Conservation (phyloP, 1,140 invertebrate genomes). For the Drosophila mayri region DNA sequence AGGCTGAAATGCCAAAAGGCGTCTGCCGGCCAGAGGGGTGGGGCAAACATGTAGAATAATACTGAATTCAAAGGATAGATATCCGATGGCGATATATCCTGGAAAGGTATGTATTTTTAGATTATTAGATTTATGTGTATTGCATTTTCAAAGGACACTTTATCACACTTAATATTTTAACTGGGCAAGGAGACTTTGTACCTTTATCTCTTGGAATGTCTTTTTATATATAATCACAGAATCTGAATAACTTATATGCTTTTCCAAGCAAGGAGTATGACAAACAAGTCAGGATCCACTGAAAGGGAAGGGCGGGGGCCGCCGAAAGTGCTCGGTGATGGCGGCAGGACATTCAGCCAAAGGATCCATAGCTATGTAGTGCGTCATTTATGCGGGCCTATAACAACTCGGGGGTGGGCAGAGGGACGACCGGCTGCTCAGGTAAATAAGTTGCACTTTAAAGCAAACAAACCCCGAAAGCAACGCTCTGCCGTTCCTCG, state of each 20-base stretch:
- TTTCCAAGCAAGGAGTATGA: constrained; percentile 8
- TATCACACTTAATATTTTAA: neutral
- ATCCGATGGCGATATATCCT: neutral
- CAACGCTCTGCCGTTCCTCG: neutral
- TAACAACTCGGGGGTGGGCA: constrained; percentile 7
- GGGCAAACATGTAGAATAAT: constrained; percentile 6
- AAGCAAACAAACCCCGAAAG: constrained; percentile 63
- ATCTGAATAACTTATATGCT: neutral
- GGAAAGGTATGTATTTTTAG: neutral
- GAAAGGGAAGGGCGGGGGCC: neutral
- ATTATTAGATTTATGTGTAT: neutral
- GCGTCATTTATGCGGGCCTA: constrained; percentile 75
- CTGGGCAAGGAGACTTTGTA: neutral
- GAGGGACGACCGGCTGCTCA: constrained; percentile 14
- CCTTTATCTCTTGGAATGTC: no score
- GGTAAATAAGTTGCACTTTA: constrained; percentile 79
- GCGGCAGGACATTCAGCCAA: constrained; percentile 42
- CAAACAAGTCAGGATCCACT: constrained; percentile 21
- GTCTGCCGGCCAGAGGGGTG: neutral
- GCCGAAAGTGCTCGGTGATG: neutral
- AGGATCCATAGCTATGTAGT: constrained; percentile 49
- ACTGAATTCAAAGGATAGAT: neutral
- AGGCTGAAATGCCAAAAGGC: constrained; percentile 25
- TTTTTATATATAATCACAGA: no score
- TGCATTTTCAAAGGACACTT: neutral